phyloP scores from a whole-genome alignment of 2,797 vertebrate species.

The Microtus agrestis region DNA sequence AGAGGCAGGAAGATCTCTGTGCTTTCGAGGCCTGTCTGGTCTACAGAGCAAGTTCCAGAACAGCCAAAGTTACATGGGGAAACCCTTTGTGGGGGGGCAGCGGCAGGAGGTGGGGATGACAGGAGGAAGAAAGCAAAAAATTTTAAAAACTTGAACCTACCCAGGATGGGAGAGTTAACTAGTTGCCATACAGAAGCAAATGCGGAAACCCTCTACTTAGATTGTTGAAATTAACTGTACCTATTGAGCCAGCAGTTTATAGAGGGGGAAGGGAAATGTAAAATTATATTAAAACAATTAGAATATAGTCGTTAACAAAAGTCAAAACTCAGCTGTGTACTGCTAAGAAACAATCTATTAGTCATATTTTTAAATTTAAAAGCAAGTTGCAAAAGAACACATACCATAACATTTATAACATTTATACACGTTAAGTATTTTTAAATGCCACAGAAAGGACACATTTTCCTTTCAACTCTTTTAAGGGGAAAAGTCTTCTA shows the following conservation, averaged over 20 bases:
- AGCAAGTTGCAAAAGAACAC: constrained; percentile 31
- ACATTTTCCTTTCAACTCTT: neutral
- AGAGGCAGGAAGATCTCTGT: neutral
- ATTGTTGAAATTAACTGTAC: constrained; percentile 45
- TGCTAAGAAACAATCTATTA: constrained; percentile 9
- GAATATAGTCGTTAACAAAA: neutral
- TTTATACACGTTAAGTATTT: neutral
- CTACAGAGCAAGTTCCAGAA: neutral
- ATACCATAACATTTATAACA: neutral
- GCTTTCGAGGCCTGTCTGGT: neutral
- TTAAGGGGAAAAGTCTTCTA: constrained; percentile 2
- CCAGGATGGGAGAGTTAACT: neutral
- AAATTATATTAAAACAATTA: constrained; percentile 20
- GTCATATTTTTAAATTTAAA: constrained; percentile 40
- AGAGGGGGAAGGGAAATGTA: neutral
- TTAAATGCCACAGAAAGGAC: neutral
- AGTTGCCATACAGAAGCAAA: neutral
- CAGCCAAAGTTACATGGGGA: neutral
- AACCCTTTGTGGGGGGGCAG: neutral
- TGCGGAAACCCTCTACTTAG: constrained; percentile 26
- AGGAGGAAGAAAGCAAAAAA: neutral
- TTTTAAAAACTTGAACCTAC: neutral
- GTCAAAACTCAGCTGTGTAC: neutral
- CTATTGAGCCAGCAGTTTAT: constrained; percentile 22
- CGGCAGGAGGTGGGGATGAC: no score